phyloP scores from a whole-genome alignment of 2,113 vertebrate species.

The Percopsis transmontana region DNA sequence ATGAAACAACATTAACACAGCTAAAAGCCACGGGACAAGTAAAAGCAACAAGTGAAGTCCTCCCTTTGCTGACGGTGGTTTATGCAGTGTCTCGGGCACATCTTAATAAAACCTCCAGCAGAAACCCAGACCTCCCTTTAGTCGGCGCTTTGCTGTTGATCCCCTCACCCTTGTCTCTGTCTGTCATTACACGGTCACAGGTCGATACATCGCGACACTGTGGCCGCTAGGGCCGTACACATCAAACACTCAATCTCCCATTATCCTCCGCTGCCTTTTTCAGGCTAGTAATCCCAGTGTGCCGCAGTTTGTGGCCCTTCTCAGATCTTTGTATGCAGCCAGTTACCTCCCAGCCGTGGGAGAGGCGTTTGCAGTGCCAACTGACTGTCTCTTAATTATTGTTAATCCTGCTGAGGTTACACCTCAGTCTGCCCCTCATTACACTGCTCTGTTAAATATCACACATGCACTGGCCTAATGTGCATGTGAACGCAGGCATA shows the following conservation, averaged over 20 bases:
- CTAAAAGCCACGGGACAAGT: not conserved
- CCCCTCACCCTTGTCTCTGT: not conserved
- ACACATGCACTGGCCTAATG: conserved; percentile 15
- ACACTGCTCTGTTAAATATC: conserved; percentile 25
- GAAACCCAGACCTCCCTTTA: conserved; percentile 7
- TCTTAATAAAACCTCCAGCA: conserved; percentile 21
- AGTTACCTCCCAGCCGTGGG: conserved; percentile 50
- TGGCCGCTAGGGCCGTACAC: conserved; percentile 49
- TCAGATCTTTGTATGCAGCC: conserved; percentile 42
- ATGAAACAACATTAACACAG: not conserved
- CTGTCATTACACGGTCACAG: conserved; percentile 60
- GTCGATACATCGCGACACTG: conserved; percentile 57
- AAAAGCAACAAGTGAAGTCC: conserved; percentile 3
- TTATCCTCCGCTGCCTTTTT: conserved; percentile 45
- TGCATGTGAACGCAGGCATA: conserved; percentile 25
- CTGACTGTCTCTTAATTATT: conserved; percentile 62
- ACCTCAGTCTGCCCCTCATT: conserved; percentile 50
- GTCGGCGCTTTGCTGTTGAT: too few relatives aligned
- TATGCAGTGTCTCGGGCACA: conserved; percentile 16
- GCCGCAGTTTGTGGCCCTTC: conserved; percentile 22
- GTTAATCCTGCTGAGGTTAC: conserved; percentile 43
- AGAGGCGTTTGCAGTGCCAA: conserved; percentile 38
- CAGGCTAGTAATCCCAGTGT: conserved; percentile 41
- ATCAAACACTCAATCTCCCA: conserved; percentile 56
- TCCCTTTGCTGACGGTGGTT: conserved; percentile 8